Percentiles rank a stretch among this genome's conserved stretches.
These are phyloP conservation scores for Heliconius hewitsoni DNA, from an alignment of 1,140 invertebrate species.

Conservation along the genomic window DNA sequence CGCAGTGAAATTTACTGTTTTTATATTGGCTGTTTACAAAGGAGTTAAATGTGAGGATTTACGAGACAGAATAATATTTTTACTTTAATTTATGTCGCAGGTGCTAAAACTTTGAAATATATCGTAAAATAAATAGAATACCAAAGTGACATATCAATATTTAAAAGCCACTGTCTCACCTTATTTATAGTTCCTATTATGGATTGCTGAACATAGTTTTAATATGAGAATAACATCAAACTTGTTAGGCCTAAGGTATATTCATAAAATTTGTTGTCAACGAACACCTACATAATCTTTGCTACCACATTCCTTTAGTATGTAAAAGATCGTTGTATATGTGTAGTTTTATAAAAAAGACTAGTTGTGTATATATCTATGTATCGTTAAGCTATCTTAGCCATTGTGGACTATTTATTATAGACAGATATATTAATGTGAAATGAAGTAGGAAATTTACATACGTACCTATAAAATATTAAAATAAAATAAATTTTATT, in stretches of 20 bases:
- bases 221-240: conserved; percentile 21
- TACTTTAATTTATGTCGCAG: conserved; percentile 23
- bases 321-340: conserved; percentile 26
- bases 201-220: conserved; percentile 26
- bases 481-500: conserved; percentile 55
- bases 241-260: background rate
- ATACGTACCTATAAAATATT: conserved; percentile 61
- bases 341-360: background rate
- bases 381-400: conserved; percentile 41
- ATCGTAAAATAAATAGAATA: conserved; percentile 28
- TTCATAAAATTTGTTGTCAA: conserved; percentile 16
- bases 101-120: conserved; percentile 30
- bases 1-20: conserved; percentile 26
- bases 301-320: conserved; percentile 20
- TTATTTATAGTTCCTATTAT: conserved; percentile 42
- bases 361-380: conserved; percentile 31
- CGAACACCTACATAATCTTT: background rate
- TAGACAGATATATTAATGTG: conserved; percentile 61
- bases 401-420: conserved; percentile 70
- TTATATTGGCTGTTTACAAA: conserved; percentile 25
- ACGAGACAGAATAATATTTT: conserved; percentile 17
- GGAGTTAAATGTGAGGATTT: conserved; percentile 20
- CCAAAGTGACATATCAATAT: conserved; percentile 36
- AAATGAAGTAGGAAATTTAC: conserved; percentile 59
- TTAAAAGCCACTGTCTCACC: conserved; percentile 32